Conservation (phyloP, 1,140 invertebrate genomes). For the Lordiphosa mommai region DNA sequence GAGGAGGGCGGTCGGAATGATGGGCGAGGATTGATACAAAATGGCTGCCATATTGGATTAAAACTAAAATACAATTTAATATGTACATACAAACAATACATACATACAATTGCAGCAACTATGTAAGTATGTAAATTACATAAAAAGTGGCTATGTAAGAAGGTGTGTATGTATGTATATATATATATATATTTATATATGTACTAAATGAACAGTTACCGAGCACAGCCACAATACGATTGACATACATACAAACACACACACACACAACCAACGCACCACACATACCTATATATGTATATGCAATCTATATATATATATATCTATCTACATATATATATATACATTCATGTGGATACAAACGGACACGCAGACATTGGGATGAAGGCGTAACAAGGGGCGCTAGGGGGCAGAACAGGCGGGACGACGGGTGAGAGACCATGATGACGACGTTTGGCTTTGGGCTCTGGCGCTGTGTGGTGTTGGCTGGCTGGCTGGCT, state of each 20-base stretch:
- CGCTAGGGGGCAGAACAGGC: slow-evolving; percentile 20
- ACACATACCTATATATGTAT: slow-evolving; percentile 33
- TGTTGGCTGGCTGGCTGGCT: slow-evolving; percentile 56
- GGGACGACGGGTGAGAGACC: slow-evolving; percentile 44
- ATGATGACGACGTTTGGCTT: slow-evolving; percentile 61
- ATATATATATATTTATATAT: slow-evolving; percentile 13
- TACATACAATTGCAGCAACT: slow-evolving; percentile 10
- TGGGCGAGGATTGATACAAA: slow-evolving; percentile 72
- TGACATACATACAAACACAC: slow-evolving; percentile 59
- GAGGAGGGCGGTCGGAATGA: slow-evolving; percentile 17
- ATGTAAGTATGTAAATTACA: slow-evolving; percentile 36
- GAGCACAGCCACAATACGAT: slow-evolving; percentile 65
- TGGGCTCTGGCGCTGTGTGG: slow-evolving; percentile 37
- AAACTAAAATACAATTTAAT: slow-evolving; percentile 77
- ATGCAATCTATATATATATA: slow-evolving; percentile 53
- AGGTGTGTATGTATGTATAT: slow-evolving; percentile 17
- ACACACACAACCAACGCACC: slow-evolving; percentile 36
- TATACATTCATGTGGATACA: slow-evolving; percentile 35
- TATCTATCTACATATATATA: slow-evolving; percentile 29
- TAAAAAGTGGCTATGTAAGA: slow-evolving; percentile 26
- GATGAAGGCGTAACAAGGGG: slow-evolving; percentile 28
- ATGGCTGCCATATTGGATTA: slow-evolving; percentile 78
- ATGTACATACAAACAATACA: slow-evolving; percentile 37
- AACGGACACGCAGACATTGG: slow-evolving; percentile 55
- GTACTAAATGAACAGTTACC: slow-evolving; percentile 63